phyloP scores from a whole-genome alignment of 2,888 invertebrate species.

The Argyresthia albistria region DNA sequence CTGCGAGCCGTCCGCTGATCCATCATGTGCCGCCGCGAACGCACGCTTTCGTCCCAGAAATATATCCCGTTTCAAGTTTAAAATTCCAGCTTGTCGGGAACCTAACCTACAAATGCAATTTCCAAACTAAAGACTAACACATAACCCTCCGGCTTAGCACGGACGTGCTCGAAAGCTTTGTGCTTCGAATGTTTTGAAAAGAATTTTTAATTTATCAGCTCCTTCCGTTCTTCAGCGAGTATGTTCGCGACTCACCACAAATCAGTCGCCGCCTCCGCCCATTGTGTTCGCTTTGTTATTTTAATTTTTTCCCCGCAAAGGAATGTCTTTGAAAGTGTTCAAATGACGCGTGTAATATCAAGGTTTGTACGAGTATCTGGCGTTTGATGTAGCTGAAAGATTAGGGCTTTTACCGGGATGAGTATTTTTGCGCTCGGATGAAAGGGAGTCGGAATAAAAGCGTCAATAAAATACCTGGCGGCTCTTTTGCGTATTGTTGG shows the following conservation, averaged over 20 bases:
- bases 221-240: conserved; percentile 16
- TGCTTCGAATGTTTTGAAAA: conserved; percentile 16
- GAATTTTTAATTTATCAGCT: conserved; percentile 56
- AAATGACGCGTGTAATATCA: conserved; percentile 70
- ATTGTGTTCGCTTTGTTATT: conserved; percentile 55
- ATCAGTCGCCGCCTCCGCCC: conserved; percentile 32
- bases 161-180: not conserved
- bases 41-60: not conserved
- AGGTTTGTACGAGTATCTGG: conserved; percentile 34
- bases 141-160: not conserved
- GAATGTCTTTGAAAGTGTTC: conserved; percentile 69
- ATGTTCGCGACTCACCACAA: conserved; percentile 22
- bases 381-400: conserved; percentile 61
- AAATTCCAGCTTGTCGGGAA: not conserved
- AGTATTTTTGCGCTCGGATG: conserved; percentile 53
- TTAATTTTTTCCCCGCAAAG: conserved; percentile 56
- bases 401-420: conserved; percentile 52
- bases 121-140: not conserved
- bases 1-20: conserved; percentile 35
- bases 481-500: conserved; percentile 37
- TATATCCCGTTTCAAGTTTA: not conserved
- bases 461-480: conserved; percentile 28
- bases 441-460: conserved; percentile 37
- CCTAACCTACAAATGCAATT: conserved; percentile 1
- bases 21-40: conserved; percentile 47